phyloP scores from a whole-genome alignment of 2,888 invertebrate species.

The Drosophila longiperda region DNA sequence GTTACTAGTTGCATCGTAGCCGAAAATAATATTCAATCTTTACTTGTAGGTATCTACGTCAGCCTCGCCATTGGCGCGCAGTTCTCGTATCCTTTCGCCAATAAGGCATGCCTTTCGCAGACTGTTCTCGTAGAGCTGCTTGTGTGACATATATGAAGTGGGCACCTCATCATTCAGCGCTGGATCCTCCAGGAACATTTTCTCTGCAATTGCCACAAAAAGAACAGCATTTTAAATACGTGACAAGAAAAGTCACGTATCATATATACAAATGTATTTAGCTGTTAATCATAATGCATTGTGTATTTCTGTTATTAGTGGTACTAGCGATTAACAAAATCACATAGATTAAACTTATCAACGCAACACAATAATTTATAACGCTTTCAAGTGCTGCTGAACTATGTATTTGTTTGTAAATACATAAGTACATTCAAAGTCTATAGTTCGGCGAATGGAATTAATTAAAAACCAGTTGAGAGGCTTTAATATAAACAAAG shows the following conservation, averaged over 20 bases:
- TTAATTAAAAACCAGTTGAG: conserved; percentile 8
- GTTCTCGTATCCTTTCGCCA: conserved; percentile 89
- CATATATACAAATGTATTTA: background rate
- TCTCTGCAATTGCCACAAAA: conserved; percentile 72
- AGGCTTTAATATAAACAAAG: conserved; percentile 31
- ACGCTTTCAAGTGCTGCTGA: conserved; percentile 32
- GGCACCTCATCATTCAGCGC: conserved; percentile 89
- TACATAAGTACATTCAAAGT: conserved; percentile 28
- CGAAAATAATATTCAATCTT: conserved; percentile 30
- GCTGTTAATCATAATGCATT: conserved; percentile 19
- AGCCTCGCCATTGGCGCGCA: conserved; percentile 89
- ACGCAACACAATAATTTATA: conserved; percentile 27
- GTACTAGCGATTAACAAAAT: conserved; percentile 36
- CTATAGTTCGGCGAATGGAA: conserved; percentile 27
- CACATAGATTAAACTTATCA: conserved; percentile 64
- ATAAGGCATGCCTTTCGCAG: conserved; percentile 88
- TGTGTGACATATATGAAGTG: conserved; percentile 92
- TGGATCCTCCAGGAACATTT: conserved; percentile 86
- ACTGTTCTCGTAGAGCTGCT: conserved; percentile 92
- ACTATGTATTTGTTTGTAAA: background rate
- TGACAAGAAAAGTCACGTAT: background rate
- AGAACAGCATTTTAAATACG: background rate
- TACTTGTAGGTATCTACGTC: conserved; percentile 92
- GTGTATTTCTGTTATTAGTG: conserved; percentile 24
- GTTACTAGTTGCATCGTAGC: too few relatives aligned